Percentiles rank a stretch among this genome's conserved stretches.
These are phyloP conservation scores for Pseudanteris insignis DNA, from an alignment of 2,888 invertebrate species.

Conservation along the genomic window DNA sequence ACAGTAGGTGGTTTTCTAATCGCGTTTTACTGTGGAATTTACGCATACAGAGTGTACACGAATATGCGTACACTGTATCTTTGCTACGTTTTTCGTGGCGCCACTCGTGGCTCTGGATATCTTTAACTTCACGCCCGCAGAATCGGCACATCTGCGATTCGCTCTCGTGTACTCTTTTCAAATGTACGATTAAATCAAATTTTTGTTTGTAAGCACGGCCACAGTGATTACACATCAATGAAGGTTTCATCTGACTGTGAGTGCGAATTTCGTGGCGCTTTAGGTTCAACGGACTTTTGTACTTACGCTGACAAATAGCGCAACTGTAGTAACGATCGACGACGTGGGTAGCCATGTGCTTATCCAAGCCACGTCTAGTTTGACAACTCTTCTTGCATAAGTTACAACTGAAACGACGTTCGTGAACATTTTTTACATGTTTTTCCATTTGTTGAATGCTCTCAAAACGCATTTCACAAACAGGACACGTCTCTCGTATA, in stretches of 20 bases:
- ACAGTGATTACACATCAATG: constrained; percentile 50
- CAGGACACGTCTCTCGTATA: constrained; percentile 46
- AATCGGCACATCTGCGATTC: constrained; percentile 51
- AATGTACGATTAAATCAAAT: constrained; percentile 48
- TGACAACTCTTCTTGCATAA: constrained; percentile 43
- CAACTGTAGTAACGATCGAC: constrained; percentile 23
- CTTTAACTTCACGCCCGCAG: constrained; percentile 52
- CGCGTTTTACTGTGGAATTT: constrained; percentile 52
- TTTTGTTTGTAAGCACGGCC: constrained; percentile 49
- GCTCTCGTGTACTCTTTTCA: constrained; percentile 45
- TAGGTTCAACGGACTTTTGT: constrained; percentile 36
- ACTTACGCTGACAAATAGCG: constrained; percentile 37
- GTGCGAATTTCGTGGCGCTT: constrained; percentile 40
- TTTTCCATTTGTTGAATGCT: constrained; percentile 38
- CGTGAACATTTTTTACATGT: constrained; percentile 46
- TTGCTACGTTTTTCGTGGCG: constrained; percentile 48
- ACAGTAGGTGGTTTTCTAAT: constrained; percentile 52
- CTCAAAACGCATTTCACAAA: constrained; percentile 47
- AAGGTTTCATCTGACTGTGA: constrained; percentile 33
- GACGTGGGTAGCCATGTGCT: constrained; percentile 24
- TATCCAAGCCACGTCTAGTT: constrained; percentile 35
- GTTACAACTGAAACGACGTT: constrained; percentile 46
- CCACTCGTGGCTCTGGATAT: constrained; percentile 55
- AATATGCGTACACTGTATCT: constrained; percentile 43
- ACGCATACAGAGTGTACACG: constrained; percentile 50